phyloP scores from a whole-genome alignment of 2,888 invertebrate species.

The Dilophus febrilis region DNA sequence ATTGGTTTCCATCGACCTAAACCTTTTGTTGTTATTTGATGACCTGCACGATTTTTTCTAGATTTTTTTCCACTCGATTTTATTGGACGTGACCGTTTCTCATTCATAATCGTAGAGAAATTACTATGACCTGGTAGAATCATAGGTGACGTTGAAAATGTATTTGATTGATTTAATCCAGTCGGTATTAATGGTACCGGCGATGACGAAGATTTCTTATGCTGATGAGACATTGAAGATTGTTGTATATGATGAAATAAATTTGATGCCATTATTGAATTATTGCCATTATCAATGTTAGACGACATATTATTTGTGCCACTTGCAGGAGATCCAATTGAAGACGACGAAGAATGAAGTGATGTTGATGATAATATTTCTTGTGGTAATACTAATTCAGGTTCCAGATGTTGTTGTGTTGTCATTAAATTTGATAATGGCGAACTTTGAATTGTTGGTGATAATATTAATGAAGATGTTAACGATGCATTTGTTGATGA shows the following conservation, averaged over 20 bases:
- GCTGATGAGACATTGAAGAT: constrained; percentile 1
- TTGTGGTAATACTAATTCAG: too few relatives aligned
- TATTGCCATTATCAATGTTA: too few relatives aligned
- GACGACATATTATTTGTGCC: too few relatives aligned
- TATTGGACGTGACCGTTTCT: constrained; percentile 3
- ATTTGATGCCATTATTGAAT: too few relatives aligned
- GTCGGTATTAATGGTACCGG: background rate
- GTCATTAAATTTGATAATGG: constrained; percentile 1
- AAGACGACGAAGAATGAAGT: too few relatives aligned
- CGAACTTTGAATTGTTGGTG: constrained; percentile 4
- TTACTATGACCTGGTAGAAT: background rate
- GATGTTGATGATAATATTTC: too few relatives aligned
- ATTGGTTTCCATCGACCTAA: constrained; percentile 93
- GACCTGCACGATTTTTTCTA: constrained; percentile 37
- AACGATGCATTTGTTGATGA: background rate
- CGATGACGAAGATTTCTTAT: background rate
- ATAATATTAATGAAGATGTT: constrained; percentile 4
- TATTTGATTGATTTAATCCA: too few relatives aligned
- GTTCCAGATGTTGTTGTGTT: too few relatives aligned
- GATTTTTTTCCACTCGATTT: constrained; percentile 18
- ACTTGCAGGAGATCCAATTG: too few relatives aligned
- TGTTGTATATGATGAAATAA: background rate
- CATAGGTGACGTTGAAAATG: too few relatives aligned
- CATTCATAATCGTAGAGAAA: background rate
- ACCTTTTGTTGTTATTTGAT: constrained; percentile 58